Conservation (phyloP, 2,888 invertebrate genomes). For the Orthosia cruda region DNA sequence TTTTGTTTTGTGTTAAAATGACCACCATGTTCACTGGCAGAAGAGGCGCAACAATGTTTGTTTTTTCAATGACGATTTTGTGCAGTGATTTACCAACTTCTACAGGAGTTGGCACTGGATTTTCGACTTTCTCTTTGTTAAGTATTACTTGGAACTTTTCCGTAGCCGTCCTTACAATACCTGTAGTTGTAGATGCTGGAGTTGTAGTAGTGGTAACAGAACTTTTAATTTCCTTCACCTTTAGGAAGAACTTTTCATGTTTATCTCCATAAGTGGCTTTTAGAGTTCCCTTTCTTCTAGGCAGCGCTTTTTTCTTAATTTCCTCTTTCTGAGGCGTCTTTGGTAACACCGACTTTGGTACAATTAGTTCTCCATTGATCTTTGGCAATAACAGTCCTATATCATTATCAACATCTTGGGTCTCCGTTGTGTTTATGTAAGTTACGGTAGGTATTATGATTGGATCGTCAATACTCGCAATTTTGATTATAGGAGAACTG, state of each 20-base stretch:
- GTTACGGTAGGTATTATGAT: slow-evolving; percentile 84
- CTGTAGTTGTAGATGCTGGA: slow-evolving; percentile 1
- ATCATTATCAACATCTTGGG: slow-evolving; percentile 79
- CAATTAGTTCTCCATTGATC: slow-evolving; percentile 80
- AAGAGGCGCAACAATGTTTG: slow-evolving; percentile 5
- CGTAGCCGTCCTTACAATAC: neutral
- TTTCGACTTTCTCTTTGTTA: slow-evolving; percentile 25
- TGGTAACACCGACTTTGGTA: slow-evolving; percentile 78
- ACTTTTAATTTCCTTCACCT: slow-evolving; percentile 63
- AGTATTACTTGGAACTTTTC: slow-evolving; percentile 22
- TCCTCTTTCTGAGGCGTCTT: slow-evolving; percentile 82
- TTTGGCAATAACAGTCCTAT: slow-evolving; percentile 79
- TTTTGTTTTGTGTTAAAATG: slow-evolving; percentile 14
- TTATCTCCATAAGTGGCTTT: slow-evolving; percentile 91
- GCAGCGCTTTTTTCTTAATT: slow-evolving; percentile 83
- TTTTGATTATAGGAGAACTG: slow-evolving; percentile 31
- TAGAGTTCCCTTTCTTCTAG: slow-evolving; percentile 88
- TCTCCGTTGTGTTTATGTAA: slow-evolving; percentile 72
- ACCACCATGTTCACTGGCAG: slow-evolving; percentile 11
- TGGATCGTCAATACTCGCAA: slow-evolving; percentile 73
- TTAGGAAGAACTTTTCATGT: slow-evolving; percentile 84
- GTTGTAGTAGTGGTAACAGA: slow-evolving; percentile 4
- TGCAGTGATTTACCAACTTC: slow-evolving; percentile 23
- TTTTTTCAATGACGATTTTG: slow-evolving; percentile 41
- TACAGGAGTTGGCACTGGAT: neutral